Evolutionary conservation across 2,797 vertebrate species (phyloP).

Genomic region (Myotis planiceps): DNA sequence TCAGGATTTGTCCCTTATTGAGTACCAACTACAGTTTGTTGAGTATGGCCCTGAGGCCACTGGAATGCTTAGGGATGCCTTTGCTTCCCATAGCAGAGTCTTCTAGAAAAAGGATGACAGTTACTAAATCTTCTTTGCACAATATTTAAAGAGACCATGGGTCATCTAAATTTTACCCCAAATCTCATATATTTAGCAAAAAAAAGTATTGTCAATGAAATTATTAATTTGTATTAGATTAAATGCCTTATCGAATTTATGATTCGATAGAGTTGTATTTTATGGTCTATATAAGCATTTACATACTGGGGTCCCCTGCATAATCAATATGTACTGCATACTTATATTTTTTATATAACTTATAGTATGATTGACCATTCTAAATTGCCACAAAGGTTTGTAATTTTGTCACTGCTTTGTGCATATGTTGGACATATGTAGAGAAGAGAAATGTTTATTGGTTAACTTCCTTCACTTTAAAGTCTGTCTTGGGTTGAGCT

Average conservation of each 20-base stretch:
- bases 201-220: background rate
- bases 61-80: background rate
- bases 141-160: background rate
- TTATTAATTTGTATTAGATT: background rate
- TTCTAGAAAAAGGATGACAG: background rate
- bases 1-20: background rate
- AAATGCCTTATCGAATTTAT: background rate
- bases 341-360: background rate
- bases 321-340: background rate
- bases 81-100: background rate
- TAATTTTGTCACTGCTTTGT: background rate
- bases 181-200: background rate
- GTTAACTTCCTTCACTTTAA: background rate
- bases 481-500: background rate
- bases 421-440: background rate
- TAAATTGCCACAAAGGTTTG: background rate
- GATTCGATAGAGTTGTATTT: background rate
- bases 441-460: background rate
- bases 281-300: background rate
- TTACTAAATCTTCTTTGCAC: background rate
- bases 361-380: background rate
- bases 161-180: background rate
- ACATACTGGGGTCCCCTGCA: background rate
- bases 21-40: rapidly evolving
- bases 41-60: background rate